phyloP scores from a whole-genome alignment of 2,113 vertebrate genomes.

The Tretioscincus oriximinensis region DNA sequence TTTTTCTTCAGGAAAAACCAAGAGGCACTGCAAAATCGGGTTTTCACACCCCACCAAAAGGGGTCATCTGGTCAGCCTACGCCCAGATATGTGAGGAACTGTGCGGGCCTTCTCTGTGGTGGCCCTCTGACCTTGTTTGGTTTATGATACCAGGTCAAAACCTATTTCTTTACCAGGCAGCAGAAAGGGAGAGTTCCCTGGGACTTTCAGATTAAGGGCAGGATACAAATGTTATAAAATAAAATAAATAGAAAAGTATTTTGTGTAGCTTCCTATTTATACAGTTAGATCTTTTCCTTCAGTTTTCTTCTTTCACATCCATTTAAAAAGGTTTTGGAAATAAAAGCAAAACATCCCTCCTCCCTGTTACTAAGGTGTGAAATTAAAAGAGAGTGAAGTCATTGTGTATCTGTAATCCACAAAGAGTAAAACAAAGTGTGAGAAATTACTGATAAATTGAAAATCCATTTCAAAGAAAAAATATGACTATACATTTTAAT shows the following conservation, averaged over 20 bases:
- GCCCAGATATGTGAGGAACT: neutral
- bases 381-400: neutral
- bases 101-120: no score
- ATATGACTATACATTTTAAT: constrained; percentile 42
- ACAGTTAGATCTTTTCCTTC: neutral
- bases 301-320: neutral
- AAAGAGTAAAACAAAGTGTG: constrained; percentile 24
- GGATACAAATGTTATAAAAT: no score
- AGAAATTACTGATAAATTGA: constrained; percentile 49
- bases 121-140: no score
- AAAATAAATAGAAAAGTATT: no score
- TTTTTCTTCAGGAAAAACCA: no score
- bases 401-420: constrained; percentile 26
- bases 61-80: no score
- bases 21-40: no score
- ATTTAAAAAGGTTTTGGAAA: neutral
- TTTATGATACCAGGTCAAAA: no score
- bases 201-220: no score
- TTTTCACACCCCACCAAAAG: no score
- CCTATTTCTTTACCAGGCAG: no score
- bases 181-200: no score
- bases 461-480: constrained; percentile 38
- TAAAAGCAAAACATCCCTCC: constrained; percentile 27
- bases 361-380: constrained; percentile 14
- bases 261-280: neutral